phyloP scores from a whole-genome alignment of 1,140 invertebrate species.

The Papilio xuthus region DNA sequence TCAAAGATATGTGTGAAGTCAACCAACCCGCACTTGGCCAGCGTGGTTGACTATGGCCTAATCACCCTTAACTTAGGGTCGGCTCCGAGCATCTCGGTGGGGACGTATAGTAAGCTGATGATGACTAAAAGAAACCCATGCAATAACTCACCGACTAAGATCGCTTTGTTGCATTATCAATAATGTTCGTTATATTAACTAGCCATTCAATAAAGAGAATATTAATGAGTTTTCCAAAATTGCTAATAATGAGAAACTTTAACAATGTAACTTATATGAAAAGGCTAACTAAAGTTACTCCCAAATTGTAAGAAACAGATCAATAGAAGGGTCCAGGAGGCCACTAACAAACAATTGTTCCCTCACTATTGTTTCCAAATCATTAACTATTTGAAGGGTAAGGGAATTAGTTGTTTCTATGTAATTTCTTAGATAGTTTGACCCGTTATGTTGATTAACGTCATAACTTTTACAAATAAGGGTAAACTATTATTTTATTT shows the following conservation, averaged over 20 bases:
- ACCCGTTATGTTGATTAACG: constrained; percentile 2
- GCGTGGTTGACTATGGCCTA: too few relatives aligned
- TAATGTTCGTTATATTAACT: neutral
- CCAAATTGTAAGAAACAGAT: neutral
- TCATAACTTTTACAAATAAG: constrained; percentile 3
- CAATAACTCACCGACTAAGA: neutral
- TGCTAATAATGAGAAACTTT: neutral
- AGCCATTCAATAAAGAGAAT: neutral
- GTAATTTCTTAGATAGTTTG: constrained; percentile 22
- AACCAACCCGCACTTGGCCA: too few relatives aligned
- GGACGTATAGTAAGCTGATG: too few relatives aligned
- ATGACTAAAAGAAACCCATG: too few relatives aligned
- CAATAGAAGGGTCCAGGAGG: constrained; percentile 12
- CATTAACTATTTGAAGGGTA: constrained; percentile 21
- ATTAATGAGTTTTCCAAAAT: constrained; percentile 1
- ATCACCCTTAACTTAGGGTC: too few relatives aligned
- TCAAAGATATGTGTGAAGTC: too few relatives aligned
- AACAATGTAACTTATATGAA: neutral
- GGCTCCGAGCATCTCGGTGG: too few relatives aligned
- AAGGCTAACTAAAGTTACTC: neutral
- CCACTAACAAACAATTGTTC: constrained; percentile 4
- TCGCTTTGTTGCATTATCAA: neutral
- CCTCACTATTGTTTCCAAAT: constrained; percentile 19
- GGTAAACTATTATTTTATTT: neutral
- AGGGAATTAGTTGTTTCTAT: constrained; percentile 9